Conservation (phyloP, 2,797 vertebrate genomes). For the Malacoctenus gilli region DNA sequence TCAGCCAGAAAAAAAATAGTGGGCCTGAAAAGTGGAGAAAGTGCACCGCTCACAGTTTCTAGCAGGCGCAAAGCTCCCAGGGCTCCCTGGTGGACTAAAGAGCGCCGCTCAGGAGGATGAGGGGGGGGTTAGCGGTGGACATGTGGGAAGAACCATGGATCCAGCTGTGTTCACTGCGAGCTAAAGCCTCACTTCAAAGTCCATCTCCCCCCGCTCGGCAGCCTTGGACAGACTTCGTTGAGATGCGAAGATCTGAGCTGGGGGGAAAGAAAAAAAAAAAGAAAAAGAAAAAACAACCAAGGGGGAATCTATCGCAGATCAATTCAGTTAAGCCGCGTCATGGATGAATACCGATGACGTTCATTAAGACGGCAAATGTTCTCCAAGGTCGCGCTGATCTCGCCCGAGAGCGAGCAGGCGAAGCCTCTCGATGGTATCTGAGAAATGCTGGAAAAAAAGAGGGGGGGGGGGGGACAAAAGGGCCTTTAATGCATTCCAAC, state of each 20-base stretch:
- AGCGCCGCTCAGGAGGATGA: constrained; percentile 45
- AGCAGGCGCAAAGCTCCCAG: constrained; percentile 38
- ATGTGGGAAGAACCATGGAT: constrained; percentile 70
- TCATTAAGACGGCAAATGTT: constrained; percentile 53
- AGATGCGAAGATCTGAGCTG: constrained; percentile 54
- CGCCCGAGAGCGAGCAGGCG: constrained; percentile 26
- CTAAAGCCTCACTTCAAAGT: constrained; percentile 77
- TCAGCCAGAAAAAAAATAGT: constrained; percentile 27
- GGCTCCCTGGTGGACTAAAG: constrained; percentile 45
- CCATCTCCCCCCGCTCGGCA: constrained; percentile 44
- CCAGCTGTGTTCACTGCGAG: constrained; percentile 64
- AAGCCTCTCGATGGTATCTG: constrained; percentile 30
- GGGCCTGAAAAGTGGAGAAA: constrained; percentile 31
- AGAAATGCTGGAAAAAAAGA: no score
- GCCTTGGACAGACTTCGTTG: constrained; percentile 54
- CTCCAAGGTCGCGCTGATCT: constrained; percentile 56
- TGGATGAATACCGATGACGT: constrained; percentile 62
- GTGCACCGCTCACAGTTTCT: constrained; percentile 60
- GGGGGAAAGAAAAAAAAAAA: neutral
- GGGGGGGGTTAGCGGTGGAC: constrained; percentile 60
- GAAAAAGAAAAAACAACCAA: no score
- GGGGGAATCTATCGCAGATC: constrained; percentile 65
- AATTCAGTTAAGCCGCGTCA: constrained; percentile 59
- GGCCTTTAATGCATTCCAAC: constrained; percentile 21
- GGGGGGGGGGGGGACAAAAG: constrained; percentile 43